Evolutionary conservation across 2,113 vertebrate species (phyloP).

Genomic region (Dicerorhinus sumatrensis): DNA sequence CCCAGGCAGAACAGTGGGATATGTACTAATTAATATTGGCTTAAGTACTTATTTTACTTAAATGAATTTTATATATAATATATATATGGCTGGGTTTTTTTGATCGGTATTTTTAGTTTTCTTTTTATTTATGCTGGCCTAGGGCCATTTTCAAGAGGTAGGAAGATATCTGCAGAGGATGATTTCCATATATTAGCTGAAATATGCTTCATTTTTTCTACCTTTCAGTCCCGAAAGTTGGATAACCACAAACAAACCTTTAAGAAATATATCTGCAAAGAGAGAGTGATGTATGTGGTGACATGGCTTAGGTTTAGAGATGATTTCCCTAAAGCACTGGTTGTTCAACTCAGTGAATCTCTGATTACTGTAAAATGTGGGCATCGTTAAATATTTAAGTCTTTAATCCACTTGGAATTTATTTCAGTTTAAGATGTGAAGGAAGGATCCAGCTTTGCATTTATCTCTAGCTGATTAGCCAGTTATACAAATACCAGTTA

Average conservation of each 20-base stretch:
- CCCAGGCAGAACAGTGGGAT: background rate
- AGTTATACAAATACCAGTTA: background rate
- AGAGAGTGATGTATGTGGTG: background rate
- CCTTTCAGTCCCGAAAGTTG: background rate
- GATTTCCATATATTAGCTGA: background rate
- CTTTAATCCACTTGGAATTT: slow-evolving; percentile 25
- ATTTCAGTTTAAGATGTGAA: background rate
- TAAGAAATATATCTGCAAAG: background rate
- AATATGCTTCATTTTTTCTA: background rate
- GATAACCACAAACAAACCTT: background rate
- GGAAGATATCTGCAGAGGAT: background rate
- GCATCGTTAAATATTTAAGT: background rate
- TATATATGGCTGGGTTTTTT: background rate
- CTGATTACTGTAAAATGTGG: background rate
- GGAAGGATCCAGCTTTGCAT: background rate
- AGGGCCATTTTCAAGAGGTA: background rate
- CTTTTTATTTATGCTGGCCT: background rate
- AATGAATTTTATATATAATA: background rate
- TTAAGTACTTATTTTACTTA: slow-evolving; percentile 3
- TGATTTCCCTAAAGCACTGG: background rate
- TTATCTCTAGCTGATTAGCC: background rate
- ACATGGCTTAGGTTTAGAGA: background rate
- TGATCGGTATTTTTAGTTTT: background rate
- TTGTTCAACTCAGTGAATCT: background rate
- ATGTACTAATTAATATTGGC: background rate